Conservation (phyloP, 1,140 invertebrate species). For the Tetramorium alpestre region DNA sequence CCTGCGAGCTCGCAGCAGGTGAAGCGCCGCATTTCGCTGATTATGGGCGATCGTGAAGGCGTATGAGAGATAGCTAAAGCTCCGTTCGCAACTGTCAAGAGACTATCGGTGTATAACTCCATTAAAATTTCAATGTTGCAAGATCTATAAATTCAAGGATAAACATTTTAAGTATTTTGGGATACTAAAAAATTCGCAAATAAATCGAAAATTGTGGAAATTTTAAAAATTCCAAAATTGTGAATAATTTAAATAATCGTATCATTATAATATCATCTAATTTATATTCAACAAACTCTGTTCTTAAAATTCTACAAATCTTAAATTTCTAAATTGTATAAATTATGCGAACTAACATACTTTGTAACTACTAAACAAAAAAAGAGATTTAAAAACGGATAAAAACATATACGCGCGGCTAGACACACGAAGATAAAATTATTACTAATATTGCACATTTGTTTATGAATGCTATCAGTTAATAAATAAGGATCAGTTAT, state of each 20-base stretch:
- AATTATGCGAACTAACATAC: too few species aligned
- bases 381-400: too few species aligned
- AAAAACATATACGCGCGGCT: too few species aligned
- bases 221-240: not conserved
- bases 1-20: slow-evolving; percentile 48
- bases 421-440: not conserved
- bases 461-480: not conserved
- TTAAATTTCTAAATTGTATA: too few species aligned
- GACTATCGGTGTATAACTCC: too few species aligned
- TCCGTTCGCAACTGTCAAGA: slow-evolving; percentile 3
- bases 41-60: slow-evolving; percentile 72
- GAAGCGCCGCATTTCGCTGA: slow-evolving; percentile 63
- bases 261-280: not conserved
- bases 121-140: not conserved
- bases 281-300: not conserved
- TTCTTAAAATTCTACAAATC: not conserved
- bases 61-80: slow-evolving; percentile 39
- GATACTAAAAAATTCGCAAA: not conserved
- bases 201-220: not conserved
- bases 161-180: not conserved
- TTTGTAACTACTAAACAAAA: too few species aligned
- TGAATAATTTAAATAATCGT: not conserved
- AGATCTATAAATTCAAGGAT: not conserved
- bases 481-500: slow-evolving; percentile 48
- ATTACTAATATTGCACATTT: not conserved